phyloP scores from a whole-genome alignment of 2,888 invertebrate genomes.

The Xestia ashworthii region DNA sequence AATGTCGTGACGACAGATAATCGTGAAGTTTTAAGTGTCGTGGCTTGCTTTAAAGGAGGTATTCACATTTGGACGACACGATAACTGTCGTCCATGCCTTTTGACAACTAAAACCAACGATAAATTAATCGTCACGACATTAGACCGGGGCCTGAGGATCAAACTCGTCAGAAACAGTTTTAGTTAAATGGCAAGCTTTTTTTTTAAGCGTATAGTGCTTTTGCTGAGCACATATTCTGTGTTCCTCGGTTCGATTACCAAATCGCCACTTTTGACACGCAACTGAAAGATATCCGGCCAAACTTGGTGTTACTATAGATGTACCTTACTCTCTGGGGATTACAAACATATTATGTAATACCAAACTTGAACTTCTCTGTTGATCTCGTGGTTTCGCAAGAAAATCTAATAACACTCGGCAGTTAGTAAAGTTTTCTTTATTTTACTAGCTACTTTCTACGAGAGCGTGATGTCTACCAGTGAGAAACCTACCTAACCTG shows the following conservation, averaged over 20 bases:
- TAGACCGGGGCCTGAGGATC: no score
- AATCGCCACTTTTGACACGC: neutral
- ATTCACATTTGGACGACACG: no score
- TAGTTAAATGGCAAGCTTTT: no score
- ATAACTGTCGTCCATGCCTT: no score
- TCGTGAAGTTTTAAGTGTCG: no score
- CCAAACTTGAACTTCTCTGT: neutral
- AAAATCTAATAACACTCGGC: constrained; percentile 19
- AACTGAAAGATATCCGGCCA: no score
- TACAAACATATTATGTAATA: neutral
- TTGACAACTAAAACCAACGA: no score
- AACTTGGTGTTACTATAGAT: neutral
- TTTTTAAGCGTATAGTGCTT: no score
- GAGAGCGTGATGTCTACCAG: constrained; percentile 9
- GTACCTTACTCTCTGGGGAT: neutral
- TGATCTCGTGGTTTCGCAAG: constrained; percentile 15
- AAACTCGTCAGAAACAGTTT: no score
- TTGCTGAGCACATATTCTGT: neutral
- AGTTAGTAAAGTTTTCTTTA: constrained; percentile 28
- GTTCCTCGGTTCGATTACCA: neutral
- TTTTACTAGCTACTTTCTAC: constrained; percentile 9
- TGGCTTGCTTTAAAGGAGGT: no score
- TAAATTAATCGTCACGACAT: no score
- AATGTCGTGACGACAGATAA: no score
- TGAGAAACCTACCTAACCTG: neutral